A percentile compares a stretch with the other conserved stretches of the same genome.
phyloP scores from a whole-genome alignment of 2,797 vertebrate genomes.

The Coregonus sp. region DNA sequence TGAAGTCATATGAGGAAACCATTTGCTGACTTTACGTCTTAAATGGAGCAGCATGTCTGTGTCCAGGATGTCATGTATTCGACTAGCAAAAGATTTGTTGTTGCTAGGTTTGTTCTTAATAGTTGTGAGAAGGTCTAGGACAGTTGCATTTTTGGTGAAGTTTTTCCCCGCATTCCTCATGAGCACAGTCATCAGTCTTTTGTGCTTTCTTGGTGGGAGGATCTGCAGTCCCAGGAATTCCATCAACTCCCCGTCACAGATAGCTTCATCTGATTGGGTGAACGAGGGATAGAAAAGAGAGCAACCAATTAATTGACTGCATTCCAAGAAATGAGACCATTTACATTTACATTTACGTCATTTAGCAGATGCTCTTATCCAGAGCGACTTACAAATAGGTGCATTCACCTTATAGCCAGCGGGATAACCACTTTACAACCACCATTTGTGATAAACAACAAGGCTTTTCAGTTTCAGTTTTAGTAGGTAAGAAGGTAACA shows the following conservation, averaged over 20 bases:
- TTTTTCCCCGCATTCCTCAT: background rate
- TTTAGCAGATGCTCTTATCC: too few relatives aligned
- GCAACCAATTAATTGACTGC: background rate
- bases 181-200: background rate
- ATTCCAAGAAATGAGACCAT: background rate
- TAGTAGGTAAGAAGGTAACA: background rate
- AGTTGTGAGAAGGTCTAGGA: background rate
- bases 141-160: background rate
- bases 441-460: too few relatives aligned
- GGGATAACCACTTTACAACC: too few relatives aligned
- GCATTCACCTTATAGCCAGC: too few relatives aligned
- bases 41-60: background rate
- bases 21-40: background rate
- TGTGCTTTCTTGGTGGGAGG: conserved; percentile 18
- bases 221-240: conserved; percentile 15
- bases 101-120: background rate
- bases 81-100: background rate
- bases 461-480: background rate
- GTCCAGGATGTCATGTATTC: background rate
- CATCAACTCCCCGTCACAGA: conserved; percentile 27
- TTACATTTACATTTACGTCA: too few relatives aligned
- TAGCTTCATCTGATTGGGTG: conserved; percentile 4
- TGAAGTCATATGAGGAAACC: background rate
- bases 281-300: background rate
- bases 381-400: too few relatives aligned